phyloP scores from a whole-genome alignment of 2,797 vertebrate genomes.

The Oryzias dopingdopingensis region DNA sequence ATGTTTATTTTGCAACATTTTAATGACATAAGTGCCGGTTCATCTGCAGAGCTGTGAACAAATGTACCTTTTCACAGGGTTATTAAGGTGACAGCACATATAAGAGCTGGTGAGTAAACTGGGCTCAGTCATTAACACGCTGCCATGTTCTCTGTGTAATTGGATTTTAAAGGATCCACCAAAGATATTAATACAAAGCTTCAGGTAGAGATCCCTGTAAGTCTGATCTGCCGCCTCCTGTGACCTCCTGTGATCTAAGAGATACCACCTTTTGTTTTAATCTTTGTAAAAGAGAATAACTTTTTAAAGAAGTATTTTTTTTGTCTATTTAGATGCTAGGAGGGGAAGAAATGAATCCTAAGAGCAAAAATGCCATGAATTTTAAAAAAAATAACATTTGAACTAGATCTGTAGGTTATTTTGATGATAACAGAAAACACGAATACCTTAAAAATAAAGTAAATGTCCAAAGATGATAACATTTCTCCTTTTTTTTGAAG shows the following conservation, averaged over 20 bases:
- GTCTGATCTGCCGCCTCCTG: constrained; percentile 19
- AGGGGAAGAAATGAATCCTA: no score
- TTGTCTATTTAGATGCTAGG: no score
- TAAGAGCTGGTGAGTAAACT: constrained; percentile 18
- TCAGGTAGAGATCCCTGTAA: constrained; percentile 35
- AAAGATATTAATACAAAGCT: constrained; percentile 58
- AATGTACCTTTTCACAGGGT: not conserved
- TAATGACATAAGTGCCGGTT: not conserved
- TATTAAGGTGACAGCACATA: constrained; percentile 7
- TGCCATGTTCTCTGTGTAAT: constrained; percentile 56
- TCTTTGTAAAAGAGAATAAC: no score
- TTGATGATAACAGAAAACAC: no score
- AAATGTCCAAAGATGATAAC: no score
- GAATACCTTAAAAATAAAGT: no score
- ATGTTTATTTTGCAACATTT: constrained; percentile 9
- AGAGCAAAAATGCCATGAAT: no score
- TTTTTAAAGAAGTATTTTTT: no score
- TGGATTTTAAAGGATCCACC: constrained; percentile 60
- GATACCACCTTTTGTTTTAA: not conserved
- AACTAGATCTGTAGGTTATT: no score
- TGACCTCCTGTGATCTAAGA: not conserved
- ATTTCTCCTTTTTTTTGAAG: no score
- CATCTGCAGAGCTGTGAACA: not conserved
- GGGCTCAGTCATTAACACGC: constrained; percentile 12
- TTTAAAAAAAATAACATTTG: no score